Base-by-base conservation (phyloP, 2,113 vertebrate genomes). In the Pungitius pungitius region DNA sequence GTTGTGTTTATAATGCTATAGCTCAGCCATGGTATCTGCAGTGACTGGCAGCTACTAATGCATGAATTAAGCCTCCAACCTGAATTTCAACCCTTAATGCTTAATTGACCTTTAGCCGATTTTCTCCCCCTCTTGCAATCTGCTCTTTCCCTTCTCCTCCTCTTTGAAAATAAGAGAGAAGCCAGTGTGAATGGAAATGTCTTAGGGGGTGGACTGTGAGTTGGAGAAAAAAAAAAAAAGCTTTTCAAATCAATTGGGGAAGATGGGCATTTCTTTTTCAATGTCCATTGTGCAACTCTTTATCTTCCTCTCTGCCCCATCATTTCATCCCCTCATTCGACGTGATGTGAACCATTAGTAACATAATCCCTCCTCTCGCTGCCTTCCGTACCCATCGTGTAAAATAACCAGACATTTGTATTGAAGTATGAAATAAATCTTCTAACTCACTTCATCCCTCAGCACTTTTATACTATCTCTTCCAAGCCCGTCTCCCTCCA, bases 21-120 rank as follows among this genome's bases (percentile, higher is more conserved):
- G 55, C 33, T 73, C 55, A 1, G 54, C 5, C 2, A 3, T 17
- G 10, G 52, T 42, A 35, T 70, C 33, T 51, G 59, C 33, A 15
- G 11, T 20, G 27, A 54, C 17, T 3, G 1, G n/a, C 42, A 49
- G 66, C 58, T 59, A 71, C 22, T 26, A 20, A 13, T 33, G 27
- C 70, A 43, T 51, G 30, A 37, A 63, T 62, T 69, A 62, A 39
- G 40, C 58, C 37, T 62, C 42, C 57, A 75, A 63, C 27, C 47
- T 51, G 10, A 66, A 75, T 52, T 11, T 73, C 22, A 65, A 20
- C 33, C 70, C 47, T 80, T 67, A 55, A 77, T 76, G 73, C 68
- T 74, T 22, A 52, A 33, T 77, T 86, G 74, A 78, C 65, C 77
- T 68, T 83, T 75, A 8, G 17, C 22, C 37, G 33, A 40, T 1